These are phyloP conservation scores for Nycteola revayana DNA, from an alignment of 2,888 invertebrate genomes.

Conservation along the genomic window DNA sequence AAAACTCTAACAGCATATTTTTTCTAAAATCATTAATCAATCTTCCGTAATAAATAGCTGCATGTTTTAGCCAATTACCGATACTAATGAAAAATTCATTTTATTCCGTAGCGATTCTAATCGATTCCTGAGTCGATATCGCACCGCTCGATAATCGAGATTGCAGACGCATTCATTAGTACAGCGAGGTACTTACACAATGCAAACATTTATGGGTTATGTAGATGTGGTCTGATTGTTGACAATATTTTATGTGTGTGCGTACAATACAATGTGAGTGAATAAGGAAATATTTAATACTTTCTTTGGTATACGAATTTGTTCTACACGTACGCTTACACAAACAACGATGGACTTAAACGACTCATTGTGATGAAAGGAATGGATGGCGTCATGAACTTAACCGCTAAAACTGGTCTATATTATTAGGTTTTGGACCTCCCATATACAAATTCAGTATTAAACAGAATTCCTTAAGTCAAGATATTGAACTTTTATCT, in stretches of 20 bases:
- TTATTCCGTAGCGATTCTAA: slow-evolving; percentile 39
- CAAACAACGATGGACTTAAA: too few species aligned
- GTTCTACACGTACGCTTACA: too few species aligned
- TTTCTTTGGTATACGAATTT: slow-evolving; percentile 19
- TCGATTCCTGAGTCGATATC: slow-evolving; percentile 43
- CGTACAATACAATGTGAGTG: slow-evolving; percentile 19
- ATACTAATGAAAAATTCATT: slow-evolving; percentile 32
- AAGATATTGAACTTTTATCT: too few species aligned
- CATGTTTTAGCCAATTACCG: slow-evolving; percentile 28
- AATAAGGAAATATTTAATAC: slow-evolving; percentile 26
- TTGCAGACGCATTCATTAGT: slow-evolving; percentile 34
- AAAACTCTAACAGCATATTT: slow-evolving; percentile 14
- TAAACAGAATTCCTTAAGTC: too few species aligned
- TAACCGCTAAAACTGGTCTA: too few species aligned
- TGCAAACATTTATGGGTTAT: slow-evolving; percentile 38
- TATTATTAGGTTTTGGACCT: too few species aligned
- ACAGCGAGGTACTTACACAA: slow-evolving; percentile 27
- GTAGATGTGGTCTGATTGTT: slow-evolving; percentile 32
- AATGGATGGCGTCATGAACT: too few species aligned
- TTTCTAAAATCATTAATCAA: slow-evolving; percentile 25
- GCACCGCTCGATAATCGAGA: slow-evolving; percentile 30
- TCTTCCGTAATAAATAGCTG: slow-evolving; percentile 25
- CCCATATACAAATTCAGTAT: too few species aligned
- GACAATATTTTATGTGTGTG: slow-evolving; percentile 26
- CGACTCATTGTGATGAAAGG: too few species aligned